Conservation (phyloP, 2,888 invertebrate species). For the Pyrochroa serraticornis region DNA sequence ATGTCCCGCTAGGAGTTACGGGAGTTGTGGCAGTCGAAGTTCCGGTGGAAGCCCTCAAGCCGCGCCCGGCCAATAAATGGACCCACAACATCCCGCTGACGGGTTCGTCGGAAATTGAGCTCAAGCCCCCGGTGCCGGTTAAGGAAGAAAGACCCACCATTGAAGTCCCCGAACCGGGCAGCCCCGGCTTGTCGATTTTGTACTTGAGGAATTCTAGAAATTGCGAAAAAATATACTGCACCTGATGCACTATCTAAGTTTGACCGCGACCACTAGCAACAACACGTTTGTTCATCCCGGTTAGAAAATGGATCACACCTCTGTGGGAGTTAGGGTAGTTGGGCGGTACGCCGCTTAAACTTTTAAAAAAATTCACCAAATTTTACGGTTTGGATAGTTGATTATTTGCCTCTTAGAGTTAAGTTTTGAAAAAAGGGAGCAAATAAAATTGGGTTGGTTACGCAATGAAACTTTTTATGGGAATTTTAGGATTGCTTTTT, state of each 20-base stretch:
- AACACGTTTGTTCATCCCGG: too few species aligned
- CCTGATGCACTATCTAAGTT: not conserved
- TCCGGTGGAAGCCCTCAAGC: constrained; percentile 75
- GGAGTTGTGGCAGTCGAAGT: constrained; percentile 76
- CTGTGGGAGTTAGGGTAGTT: too few species aligned
- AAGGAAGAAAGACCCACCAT: constrained; percentile 61
- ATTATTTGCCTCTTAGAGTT: too few species aligned
- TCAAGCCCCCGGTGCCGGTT: constrained; percentile 42
- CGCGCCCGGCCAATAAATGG: constrained; percentile 86
- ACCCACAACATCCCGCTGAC: constrained; percentile 91
- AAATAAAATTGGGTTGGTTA: too few species aligned
- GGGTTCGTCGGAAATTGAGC: constrained; percentile 61
- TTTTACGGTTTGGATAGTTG: too few species aligned
- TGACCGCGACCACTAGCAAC: too few species aligned
- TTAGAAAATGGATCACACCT: too few species aligned
- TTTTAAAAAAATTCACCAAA: too few species aligned
- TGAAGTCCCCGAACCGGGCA: constrained; percentile 45
- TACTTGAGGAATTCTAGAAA: constrained; percentile 84
- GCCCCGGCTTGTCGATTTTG: constrained; percentile 80
- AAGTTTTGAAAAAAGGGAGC: too few species aligned
- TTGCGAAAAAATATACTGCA: constrained; percentile 22
- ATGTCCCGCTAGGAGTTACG: constrained; percentile 64
- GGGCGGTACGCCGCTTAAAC: too few species aligned
- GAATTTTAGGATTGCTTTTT: too few species aligned
- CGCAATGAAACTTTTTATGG: too few species aligned